Evolutionary conservation across 53 echinoderm and acorn worm genomes (phyloP), one percentile per base, ranked within the genome.

Genomic region (Temnopleurus reevesii): DNA sequence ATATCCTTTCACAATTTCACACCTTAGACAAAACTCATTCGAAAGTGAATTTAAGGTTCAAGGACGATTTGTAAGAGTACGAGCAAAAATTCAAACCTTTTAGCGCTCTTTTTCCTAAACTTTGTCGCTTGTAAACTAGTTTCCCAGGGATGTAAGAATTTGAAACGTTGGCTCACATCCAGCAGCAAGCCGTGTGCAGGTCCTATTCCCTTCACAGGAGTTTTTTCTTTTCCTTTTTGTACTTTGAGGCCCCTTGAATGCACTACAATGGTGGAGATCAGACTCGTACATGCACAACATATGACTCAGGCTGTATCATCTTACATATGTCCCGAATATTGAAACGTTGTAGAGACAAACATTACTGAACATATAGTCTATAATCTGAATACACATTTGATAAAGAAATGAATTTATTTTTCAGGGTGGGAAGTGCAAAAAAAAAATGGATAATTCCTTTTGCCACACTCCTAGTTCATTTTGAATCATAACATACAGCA

Each of bases 251-350:
- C 71, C 33, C 60, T 30, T 60, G 26, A 1, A n/a, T 8, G 1
- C 3, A 21, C 5, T 23, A 71, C n/a, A 5, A 13, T 36, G 41
- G 71, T 34, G 41, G 38, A 41, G 71, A 71, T 71, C 36, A 8
- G 41, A 71, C 71, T 41, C 71, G 8, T n/a, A 71, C 36, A 71
- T 71, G 71, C 71, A 71, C 71, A 71, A 71, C 71, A 71, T 38
- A 71, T 71, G 71, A 71, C 41, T 71, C 71, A 71, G 36, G 41
- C 8, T 41, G 8, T 41, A 36, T 71, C 71, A 71, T 36, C 71
- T 71, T 71, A 38, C 71, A 38, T 71, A n/a, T 41, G 41, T n/a
- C n/a, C n/a, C n/a, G n/a, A n/a, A n/a, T n/a, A n/a, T n/a, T n/a
- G n/a, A n/a, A n/a, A n/a, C n/a, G n/a, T n/a, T n/a, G n/a, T n/a